A percentile compares a stretch with the other conserved stretches of the same genome.
Evolutionary conservation across 2,797 vertebrate genomes (phyloP).

Genomic region (Gorsachius magnificus): DNA sequence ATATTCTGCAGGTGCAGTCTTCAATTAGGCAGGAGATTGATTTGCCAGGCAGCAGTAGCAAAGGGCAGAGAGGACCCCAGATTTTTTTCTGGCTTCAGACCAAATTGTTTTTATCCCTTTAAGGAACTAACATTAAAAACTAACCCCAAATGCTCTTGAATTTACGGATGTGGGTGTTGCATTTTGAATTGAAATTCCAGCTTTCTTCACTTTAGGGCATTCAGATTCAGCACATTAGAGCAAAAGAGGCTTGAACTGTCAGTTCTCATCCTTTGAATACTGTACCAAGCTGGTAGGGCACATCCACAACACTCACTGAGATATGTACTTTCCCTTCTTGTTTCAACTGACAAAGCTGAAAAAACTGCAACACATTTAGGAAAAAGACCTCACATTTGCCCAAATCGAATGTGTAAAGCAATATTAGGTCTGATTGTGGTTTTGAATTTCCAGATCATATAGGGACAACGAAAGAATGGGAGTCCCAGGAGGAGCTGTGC

Average conservation of each 20-base stretch:
- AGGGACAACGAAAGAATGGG: neutral
- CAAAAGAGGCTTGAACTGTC: slow-evolving; percentile 48
- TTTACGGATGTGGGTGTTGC: slow-evolving; percentile 27
- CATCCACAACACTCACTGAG: neutral
- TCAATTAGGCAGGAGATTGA: neutral
- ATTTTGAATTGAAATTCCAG: slow-evolving; percentile 17
- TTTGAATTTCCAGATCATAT: neutral
- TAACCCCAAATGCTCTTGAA: slow-evolving; percentile 1
- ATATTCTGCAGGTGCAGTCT: neutral
- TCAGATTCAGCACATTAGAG: slow-evolving; percentile 44
- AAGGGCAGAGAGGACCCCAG: neutral
- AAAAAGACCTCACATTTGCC: neutral
- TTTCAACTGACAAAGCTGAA: neutral
- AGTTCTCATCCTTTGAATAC: slow-evolving; percentile 36
- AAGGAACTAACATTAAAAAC: neutral
- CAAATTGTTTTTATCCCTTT: neutral
- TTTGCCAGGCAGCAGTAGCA: neutral
- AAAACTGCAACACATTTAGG: neutral
- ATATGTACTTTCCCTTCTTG: neutral
- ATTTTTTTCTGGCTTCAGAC: neutral
- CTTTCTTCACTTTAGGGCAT: slow-evolving; percentile 35
- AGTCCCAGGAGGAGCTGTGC: neutral
- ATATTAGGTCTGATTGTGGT: neutral
- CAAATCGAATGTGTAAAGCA: neutral
- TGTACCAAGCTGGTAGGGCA: neutral